Base-by-base conservation (phyloP, 2,888 invertebrate species). In the Celastrina argiolus region DNA sequence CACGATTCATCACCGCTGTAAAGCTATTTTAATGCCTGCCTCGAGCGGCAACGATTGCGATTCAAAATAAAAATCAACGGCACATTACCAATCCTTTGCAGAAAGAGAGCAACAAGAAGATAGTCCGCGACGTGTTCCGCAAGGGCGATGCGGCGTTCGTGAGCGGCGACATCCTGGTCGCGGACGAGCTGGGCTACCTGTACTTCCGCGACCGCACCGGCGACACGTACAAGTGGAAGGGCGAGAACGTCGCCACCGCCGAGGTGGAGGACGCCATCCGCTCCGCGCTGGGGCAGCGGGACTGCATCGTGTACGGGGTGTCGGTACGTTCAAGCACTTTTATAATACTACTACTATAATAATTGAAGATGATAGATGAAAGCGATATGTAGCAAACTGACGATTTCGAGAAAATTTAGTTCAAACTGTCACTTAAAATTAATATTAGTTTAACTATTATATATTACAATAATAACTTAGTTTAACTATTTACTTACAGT, bases 161-260 rank as follows among this genome's bases (percentile, higher is more conserved):
- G 76, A 96, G 97, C 65, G 95, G 96, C 67, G 99, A 99, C 89
- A 94, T 99, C 75, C 87, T 99, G 71, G 94, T 96, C 45, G 95
- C 95, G 89, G 98, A 99, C 83, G 96, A 98, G 74, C 92, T 95
- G n/a, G 98, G 98, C 51, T 98, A 97, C 87, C 94, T 97, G 79
- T 98, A 94, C 89, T 99, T 99, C 92, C 95, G 94, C 75, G 99
- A 99, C 87, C 93, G 99, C 80, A 96, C 95, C 64, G 96, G 96
- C 2, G 96, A 96, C 84, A 96, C 96, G 0, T 96, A 95, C 86
- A 93, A 95, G 77, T 98, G 98, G 98, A 95, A 97, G 80, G 99
- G 99, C 14, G 99, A 99, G 91, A 99, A 99, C 82, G 98, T 99
- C 0, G 96, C 98, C 67, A 99, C 99, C 0, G 95, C 96, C 0